Evolutionary conservation across 2,113 vertebrate genomes (phyloP).

Genomic region (Arizona elegans): DNA sequence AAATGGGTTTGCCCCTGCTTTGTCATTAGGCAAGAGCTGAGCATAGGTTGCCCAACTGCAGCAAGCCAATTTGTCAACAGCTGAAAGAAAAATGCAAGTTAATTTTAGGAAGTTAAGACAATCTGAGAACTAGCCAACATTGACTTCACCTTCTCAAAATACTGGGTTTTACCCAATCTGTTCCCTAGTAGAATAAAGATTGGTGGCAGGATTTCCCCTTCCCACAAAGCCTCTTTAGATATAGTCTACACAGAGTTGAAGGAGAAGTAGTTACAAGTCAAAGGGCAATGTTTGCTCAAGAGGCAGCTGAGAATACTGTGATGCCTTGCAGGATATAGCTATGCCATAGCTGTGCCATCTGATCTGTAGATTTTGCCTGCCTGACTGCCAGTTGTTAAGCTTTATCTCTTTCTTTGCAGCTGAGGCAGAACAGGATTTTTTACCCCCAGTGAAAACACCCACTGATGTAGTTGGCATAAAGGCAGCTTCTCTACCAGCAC

Average conservation of each 20-base stretch:
- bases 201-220: background rate
- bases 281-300: background rate
- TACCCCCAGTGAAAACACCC: conserved; percentile 80
- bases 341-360: background rate
- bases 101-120: background rate
- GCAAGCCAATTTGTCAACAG: background rate
- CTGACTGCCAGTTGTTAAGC: background rate
- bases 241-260: background rate
- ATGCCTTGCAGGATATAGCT: background rate
- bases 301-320: too few relatives aligned
- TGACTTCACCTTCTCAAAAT: background rate
- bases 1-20: background rate
- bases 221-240: background rate
- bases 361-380: background rate
- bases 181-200: background rate
- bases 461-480: conserved; percentile 80
- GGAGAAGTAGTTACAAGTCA: background rate
- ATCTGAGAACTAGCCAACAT: background rate
- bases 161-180: background rate
- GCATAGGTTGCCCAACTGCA: background rate
- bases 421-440: conserved; percentile 72
- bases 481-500: conserved; percentile 73
- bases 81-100: background rate
- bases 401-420: conserved; percentile 29
- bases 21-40: background rate